phyloP scores from a whole-genome alignment of 2,888 invertebrate species.

The Archips xylosteana region DNA sequence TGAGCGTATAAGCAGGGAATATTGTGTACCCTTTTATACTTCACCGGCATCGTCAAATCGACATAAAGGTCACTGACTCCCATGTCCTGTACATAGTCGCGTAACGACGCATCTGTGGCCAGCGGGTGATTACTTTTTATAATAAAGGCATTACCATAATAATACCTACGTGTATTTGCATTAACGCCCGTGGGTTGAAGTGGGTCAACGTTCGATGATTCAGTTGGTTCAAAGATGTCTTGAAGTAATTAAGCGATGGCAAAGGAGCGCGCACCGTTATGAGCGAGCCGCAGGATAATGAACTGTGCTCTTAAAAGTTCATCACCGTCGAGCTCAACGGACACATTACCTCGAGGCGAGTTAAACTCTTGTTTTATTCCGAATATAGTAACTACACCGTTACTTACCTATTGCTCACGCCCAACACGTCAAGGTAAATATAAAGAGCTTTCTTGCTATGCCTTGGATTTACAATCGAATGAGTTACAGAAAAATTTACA shows the following conservation, averaged over 20 bases:
- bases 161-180: slow-evolving; percentile 16
- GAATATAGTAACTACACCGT: slow-evolving; percentile 22
- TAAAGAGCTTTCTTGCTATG: background rate
- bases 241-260: slow-evolving; percentile 29
- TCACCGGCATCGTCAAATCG: slow-evolving; percentile 14
- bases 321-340: slow-evolving; percentile 25
- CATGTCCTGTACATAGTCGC: slow-evolving; percentile 10
- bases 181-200: slow-evolving; percentile 64
- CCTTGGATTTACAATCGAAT: background rate
- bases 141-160: slow-evolving; percentile 27
- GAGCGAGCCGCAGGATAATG: slow-evolving; percentile 32
- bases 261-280: slow-evolving; percentile 37
- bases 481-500: background rate
- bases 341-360: slow-evolving; percentile 15
- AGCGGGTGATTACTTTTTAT: slow-evolving; percentile 18
- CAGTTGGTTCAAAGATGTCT: slow-evolving; percentile 48
- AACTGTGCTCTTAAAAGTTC: slow-evolving; percentile 39
- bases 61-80: slow-evolving; percentile 35
- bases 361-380: slow-evolving; percentile 10
- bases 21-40: slow-evolving; percentile 36
- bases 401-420: slow-evolving; percentile 3
- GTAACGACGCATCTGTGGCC: slow-evolving; percentile 8
- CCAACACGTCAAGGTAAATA: background rate
- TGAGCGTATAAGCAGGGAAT: slow-evolving; percentile 18
- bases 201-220: slow-evolving; percentile 73